Percentiles rank a stretch among this genome's conserved stretches.
These are phyloP conservation scores for Sylvilagus floridanus DNA, from an alignment of 2,797 vertebrate species.

Conservation along the genomic window DNA sequence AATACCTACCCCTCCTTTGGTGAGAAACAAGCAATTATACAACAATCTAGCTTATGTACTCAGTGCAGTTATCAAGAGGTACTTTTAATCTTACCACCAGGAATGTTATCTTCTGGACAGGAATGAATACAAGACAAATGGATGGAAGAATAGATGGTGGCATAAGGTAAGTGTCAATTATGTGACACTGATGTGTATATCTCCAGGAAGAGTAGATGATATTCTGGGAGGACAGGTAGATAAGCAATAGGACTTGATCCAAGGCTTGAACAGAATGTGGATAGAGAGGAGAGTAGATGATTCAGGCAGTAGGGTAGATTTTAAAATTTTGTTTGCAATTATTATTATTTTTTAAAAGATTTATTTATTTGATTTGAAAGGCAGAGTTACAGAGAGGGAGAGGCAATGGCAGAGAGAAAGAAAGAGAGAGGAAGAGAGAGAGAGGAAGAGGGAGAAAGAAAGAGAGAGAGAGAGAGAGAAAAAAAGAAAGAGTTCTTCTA, in stretches of 20 bases:
- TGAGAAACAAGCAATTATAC: neutral
- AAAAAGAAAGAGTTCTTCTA: too few species aligned
- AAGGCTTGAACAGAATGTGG: neutral
- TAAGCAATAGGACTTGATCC: neutral
- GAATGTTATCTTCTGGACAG: neutral
- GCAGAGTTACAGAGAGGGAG: too few species aligned
- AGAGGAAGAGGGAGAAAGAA: too few species aligned
- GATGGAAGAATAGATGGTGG: too few species aligned
- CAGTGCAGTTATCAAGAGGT: neutral
- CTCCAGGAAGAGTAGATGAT: neutral
- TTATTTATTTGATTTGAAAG: too few species aligned
- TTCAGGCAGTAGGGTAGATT: neutral
- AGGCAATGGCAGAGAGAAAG: too few species aligned
- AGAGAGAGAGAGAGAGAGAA: too few species aligned
- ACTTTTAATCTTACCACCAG: neutral
- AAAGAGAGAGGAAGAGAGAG: too few species aligned
- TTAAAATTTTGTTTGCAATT: neutral
- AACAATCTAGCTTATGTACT: neutral
- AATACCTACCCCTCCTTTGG: neutral
- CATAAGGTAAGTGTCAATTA: too few species aligned
- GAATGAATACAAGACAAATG: neutral
- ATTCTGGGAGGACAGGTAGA: neutral
- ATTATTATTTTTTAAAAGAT: too few species aligned
- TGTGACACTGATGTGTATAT: rapidly evolving
- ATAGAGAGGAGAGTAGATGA: neutral